A percentile compares a stretch with the other conserved stretches of the same genome.
These are phyloP conservation scores for Scaptomyza reducta DNA, from an alignment of 2,888 invertebrate species.

Conservation along the genomic window DNA sequence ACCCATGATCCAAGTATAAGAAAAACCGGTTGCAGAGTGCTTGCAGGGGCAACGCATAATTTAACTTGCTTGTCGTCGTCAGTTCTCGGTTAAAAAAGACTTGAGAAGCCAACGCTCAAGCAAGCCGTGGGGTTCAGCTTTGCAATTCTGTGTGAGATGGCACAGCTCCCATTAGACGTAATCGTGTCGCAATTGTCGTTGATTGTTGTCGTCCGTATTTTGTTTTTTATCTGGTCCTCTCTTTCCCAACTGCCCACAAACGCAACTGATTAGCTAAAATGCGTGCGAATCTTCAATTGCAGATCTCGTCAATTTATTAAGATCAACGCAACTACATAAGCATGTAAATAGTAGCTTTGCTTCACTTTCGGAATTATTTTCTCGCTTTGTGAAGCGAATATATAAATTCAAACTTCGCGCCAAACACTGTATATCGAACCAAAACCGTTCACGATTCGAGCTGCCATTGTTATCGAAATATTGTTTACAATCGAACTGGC, in stretches of 20 bases:
- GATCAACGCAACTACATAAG: slow-evolving; percentile 16
- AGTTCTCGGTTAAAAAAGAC: slow-evolving; percentile 28
- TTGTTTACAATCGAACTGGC: neutral
- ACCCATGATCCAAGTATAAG: slow-evolving; percentile 17
- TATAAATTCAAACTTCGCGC: neutral
- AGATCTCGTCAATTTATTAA: slow-evolving; percentile 37
- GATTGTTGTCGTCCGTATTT: slow-evolving; percentile 66
- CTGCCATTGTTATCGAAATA: neutral
- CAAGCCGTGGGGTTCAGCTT: slow-evolving; percentile 36
- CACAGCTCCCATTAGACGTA: slow-evolving; percentile 66
- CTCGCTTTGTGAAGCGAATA: neutral
- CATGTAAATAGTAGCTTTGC: neutral
- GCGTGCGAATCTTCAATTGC: slow-evolving; percentile 69
- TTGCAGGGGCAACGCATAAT: slow-evolving; percentile 61
- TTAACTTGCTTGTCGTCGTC: slow-evolving; percentile 40
- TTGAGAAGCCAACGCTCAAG: slow-evolving; percentile 8
- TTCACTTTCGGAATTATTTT: slow-evolving; percentile 6
- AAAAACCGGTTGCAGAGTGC: slow-evolving; percentile 50
- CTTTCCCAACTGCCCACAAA: slow-evolving; percentile 36
- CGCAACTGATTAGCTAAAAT: slow-evolving; percentile 58
- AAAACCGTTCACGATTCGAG: neutral
- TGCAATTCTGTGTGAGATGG: slow-evolving; percentile 48
- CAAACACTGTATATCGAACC: slow-evolving; percentile 4
- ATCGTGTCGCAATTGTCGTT: slow-evolving; percentile 74
- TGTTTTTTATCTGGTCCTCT: slow-evolving; percentile 34